A percentile compares a stretch with the other conserved stretches of the same genome.
Conservation (phyloP, 1,140 invertebrate genomes). For the Apis mellifera region Amel_HAv3.1 CM009943.2:5079001-5079500, state of each 20-base stretch:
- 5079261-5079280: neutral
- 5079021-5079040: slow-evolving; percentile 21
- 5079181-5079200: neutral
- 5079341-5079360: neutral
- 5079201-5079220: neutral
- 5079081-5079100: neutral
- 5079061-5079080: neutral
- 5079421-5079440: neutral
- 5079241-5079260: neutral
- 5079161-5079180: neutral
- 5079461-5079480: slow-evolving; percentile 39
- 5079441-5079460: slow-evolving; percentile 59
- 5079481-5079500: slow-evolving; percentile 53
- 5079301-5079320: neutral
- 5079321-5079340: neutral
- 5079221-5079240: neutral
- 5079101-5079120: neutral
- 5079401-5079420: neutral
- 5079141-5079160: neutral
- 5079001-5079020: slow-evolving; percentile 38
- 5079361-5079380: slow-evolving; percentile 1
- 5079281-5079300: neutral
- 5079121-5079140: neutral
- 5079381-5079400: slow-evolving; percentile 3
- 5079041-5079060: neutral